phyloP scores from a whole-genome alignment of 2,113 vertebrate genomes.

The Onychorhynchus coronatus region DNA sequence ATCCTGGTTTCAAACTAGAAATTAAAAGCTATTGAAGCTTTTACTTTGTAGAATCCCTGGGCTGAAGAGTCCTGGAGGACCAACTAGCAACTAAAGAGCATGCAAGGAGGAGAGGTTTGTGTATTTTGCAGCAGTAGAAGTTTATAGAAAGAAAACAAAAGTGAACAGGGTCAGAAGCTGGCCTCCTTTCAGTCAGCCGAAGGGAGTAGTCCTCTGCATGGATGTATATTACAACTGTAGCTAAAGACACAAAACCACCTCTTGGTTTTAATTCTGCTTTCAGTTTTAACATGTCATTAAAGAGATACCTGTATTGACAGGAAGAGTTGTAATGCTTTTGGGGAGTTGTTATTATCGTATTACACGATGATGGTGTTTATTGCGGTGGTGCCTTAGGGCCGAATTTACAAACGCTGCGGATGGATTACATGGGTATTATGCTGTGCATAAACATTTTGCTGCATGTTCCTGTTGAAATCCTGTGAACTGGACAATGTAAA shows the following conservation, averaged over 20 bases:
- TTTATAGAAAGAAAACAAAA: neutral
- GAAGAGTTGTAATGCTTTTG: constrained; percentile 39
- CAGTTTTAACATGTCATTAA: constrained; percentile 37
- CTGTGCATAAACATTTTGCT: constrained; percentile 1
- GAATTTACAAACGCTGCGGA: constrained; percentile 24
- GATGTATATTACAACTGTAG: neutral
- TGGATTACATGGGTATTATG: constrained; percentile 29
- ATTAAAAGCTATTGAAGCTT: neutral
- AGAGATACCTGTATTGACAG: constrained; percentile 54
- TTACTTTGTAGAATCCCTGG: neutral
- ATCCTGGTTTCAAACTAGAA: neutral
- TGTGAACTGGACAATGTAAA: constrained; percentile 50
- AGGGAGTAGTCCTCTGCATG: neutral
- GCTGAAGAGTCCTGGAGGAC: neutral
- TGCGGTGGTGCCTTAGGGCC: constrained; percentile 36
- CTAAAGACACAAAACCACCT: neutral
- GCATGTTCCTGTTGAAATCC: neutral
- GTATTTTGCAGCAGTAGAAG: neutral
- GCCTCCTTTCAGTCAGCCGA: neutral
- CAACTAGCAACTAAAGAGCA: neutral
- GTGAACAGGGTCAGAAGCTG: neutral
- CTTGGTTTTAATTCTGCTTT: constrained; percentile 33
- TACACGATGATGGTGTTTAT: constrained; percentile 44
- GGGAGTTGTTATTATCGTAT: constrained; percentile 44
- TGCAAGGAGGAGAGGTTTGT: neutral